Percentiles rank a stretch among this genome's conserved stretches.
Evolutionary conservation across 2,797 vertebrate genomes (phyloP).

Genomic region (Melanotaenia trifasciata): DNA sequence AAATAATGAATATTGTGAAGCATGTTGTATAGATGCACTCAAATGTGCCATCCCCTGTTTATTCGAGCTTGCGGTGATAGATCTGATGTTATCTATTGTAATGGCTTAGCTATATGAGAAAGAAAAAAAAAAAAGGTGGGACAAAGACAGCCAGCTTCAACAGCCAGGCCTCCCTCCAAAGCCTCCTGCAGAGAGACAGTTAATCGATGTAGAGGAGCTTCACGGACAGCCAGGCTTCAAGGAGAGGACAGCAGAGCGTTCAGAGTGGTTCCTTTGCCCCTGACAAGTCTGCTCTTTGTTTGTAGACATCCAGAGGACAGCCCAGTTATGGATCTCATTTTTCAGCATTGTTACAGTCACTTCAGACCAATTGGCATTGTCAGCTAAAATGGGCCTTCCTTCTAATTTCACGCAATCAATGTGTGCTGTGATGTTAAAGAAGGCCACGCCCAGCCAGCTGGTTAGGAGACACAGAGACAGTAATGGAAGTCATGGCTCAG

Average conservation of each 20-base stretch:
- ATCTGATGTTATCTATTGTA: slow-evolving; percentile 43
- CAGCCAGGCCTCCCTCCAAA: slow-evolving; percentile 38
- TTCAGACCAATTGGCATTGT: background rate
- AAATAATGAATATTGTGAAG: slow-evolving; percentile 2
- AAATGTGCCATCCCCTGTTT: slow-evolving; percentile 8
- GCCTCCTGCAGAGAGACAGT: slow-evolving; percentile 62
- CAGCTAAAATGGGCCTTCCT: background rate
- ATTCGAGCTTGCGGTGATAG: slow-evolving; percentile 1
- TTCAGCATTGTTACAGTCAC: background rate
- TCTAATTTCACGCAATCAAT: background rate
- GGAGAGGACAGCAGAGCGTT: slow-evolving; percentile 27
- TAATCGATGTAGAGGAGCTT: slow-evolving; percentile 74
- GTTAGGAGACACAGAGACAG: slow-evolving; percentile 52
- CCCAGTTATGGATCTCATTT: background rate
- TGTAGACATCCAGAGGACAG: background rate
- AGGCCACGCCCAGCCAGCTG: slow-evolving; percentile 62
- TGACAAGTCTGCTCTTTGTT: slow-evolving; percentile 40
- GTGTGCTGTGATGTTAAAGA: slow-evolving; percentile 37
- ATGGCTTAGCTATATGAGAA: slow-evolving; percentile 1
- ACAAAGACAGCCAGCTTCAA: slow-evolving; percentile 11
- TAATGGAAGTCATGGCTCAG: slow-evolving; percentile 6
- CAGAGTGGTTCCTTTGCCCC: slow-evolving; percentile 18
- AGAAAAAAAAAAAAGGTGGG: background rate
- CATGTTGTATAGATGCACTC: slow-evolving; percentile 33
- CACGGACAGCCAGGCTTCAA: slow-evolving; percentile 50